phyloP scores from a whole-genome alignment of 2,888 invertebrate species.

The Plagiodera versicolora region DNA sequence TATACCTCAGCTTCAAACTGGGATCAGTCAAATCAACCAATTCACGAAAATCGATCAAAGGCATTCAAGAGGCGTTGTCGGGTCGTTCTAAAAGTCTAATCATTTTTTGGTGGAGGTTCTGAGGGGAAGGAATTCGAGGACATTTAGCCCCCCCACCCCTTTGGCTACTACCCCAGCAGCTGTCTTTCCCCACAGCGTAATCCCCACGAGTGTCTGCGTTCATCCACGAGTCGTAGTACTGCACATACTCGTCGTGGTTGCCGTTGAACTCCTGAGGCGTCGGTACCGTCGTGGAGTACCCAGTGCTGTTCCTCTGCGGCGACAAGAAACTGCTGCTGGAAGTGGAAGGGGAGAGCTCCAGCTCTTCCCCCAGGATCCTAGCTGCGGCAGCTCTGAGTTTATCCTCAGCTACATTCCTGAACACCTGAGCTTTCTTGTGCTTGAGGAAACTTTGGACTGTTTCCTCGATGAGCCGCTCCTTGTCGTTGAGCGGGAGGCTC shows the following conservation, averaged over 20 bases:
- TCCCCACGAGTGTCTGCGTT: constrained; percentile 43
- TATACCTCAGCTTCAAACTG: constrained; percentile 37
- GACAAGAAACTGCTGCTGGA: constrained; percentile 48
- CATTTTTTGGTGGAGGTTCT: constrained; percentile 59
- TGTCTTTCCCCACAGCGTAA: constrained; percentile 55
- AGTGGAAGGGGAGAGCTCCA: constrained; percentile 54
- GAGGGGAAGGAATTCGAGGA: constrained; percentile 64
- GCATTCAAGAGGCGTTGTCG: constrained; percentile 47
- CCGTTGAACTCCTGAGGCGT: constrained; percentile 57
- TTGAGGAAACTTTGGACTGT: constrained; percentile 61
- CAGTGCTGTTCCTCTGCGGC: constrained; percentile 48
- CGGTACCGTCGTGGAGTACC: constrained; percentile 57
- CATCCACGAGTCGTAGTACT: constrained; percentile 62
- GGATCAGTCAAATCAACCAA: constrained; percentile 34
- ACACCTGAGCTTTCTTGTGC: constrained; percentile 59
- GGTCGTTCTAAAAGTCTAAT: constrained; percentile 51
- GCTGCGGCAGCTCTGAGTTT: constrained; percentile 62
- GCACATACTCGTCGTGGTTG: constrained; percentile 57
- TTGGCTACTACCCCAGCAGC: constrained; percentile 50
- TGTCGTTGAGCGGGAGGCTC: constrained; percentile 56
- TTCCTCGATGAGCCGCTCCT: constrained; percentile 61
- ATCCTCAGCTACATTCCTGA: constrained; percentile 61
- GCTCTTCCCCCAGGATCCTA: constrained; percentile 60
- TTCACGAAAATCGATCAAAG: constrained; percentile 38
- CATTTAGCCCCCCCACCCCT: constrained; percentile 58